Conservation (phyloP, 2,113 vertebrate genomes). For the Ranitomeya imitator region DNA sequence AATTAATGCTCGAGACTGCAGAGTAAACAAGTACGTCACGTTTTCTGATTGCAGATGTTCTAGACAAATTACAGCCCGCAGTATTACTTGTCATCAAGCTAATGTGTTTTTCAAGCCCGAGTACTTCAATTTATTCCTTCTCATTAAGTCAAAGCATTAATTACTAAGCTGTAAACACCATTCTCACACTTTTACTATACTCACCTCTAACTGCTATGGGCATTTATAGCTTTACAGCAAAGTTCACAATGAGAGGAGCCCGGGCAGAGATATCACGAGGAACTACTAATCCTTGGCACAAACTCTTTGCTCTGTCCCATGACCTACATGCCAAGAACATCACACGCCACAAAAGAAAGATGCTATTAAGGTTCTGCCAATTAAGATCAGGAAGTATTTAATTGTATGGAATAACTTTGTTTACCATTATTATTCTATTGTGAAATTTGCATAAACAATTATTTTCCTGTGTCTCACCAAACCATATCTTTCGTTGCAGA, state of each 20-base stretch:
- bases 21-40: constrained; percentile 14
- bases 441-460: background rate
- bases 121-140: background rate
- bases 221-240: background rate
- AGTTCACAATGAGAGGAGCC: background rate
- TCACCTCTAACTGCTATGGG: background rate
- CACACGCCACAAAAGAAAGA: background rate
- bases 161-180: background rate
- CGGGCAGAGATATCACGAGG: background rate
- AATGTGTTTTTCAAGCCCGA: constrained; percentile 12
- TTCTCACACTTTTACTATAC: background rate
- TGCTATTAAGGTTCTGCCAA: background rate
- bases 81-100: constrained; percentile 12
- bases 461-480: background rate
- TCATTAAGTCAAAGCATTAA: constrained; percentile 7
- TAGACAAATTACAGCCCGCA: background rate
- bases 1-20: background rate
- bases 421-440: background rate
- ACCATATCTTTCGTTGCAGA: too few relatives aligned
- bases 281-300: background rate
- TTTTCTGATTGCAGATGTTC: constrained; percentile 26
- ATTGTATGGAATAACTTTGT: background rate
- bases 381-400: background rate
- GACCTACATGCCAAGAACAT: background rate
- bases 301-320: background rate